Base-by-base conservation (phyloP, 2,113 vertebrate genomes). In the Poeciliopsis prolifica region DNA sequence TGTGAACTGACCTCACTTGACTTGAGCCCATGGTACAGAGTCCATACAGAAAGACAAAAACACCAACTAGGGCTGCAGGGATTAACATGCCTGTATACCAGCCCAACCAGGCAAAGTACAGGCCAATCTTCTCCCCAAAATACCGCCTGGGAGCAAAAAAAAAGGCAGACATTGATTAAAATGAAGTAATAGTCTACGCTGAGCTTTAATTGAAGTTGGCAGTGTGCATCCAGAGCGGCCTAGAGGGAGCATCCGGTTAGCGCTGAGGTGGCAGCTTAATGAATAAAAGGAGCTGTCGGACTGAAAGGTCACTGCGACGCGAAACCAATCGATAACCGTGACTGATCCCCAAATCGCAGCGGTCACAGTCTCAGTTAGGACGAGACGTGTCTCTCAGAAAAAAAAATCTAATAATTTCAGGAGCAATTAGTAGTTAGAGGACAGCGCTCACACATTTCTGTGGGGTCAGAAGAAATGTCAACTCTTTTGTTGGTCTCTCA, bases 1-100 rank as follows among this genome's bases (percentile, higher is more conserved):
- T 37, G 71, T 71, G 44, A 70, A 76, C 94, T 85, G 69, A 99
- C 98, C 98, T 99, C 88, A 99, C 98, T 98, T 99, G 98, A 75
- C 98, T 99, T 74, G 96, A 95, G 87, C 99, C 97, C 96, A 99
- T 98, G 0, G 98, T 99, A 87, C 98, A 96, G 87, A 99, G 95
- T 61, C 98, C 98, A 65, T 99, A 99, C 68, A 99, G 97, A 92
- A 99, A 99, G 92, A 99, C 97, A 74, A 98, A 97, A 48, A 99
- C 92, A 0, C 98, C 98, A 40, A 99, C 97, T 51, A 99, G 89
- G 6, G 98, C 97, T 10, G 98, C 97, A 22, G 97, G 98, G 79
- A 99, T 99, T 71, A 99, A 93, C 98, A 99, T 99, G 54, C 98
- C 98, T 0, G 97, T 99, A 70, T 99, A 99, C 98, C 98, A 99